Conservation (phyloP, 1,140 invertebrate genomes). For the Lordiphosa collinella region DNA sequence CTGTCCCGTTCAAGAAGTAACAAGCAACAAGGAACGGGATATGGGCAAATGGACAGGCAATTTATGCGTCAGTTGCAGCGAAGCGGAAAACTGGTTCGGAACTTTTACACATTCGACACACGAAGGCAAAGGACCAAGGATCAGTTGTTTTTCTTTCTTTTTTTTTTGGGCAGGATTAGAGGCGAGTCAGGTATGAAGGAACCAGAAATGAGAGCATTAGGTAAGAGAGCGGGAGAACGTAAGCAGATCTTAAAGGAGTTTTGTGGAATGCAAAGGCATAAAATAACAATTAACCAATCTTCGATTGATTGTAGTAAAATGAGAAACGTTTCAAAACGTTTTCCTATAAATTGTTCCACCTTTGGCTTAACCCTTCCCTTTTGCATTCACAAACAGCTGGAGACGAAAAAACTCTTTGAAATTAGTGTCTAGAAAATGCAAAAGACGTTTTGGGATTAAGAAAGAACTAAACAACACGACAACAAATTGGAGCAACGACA, state of each 20-base stretch:
- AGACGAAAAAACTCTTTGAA: constrained; percentile 17
- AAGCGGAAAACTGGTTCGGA: constrained; percentile 73
- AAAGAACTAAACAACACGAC: constrained; percentile 7
- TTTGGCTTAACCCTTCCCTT: constrained; percentile 2
- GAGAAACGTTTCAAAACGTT: no score
- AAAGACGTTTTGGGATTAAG: constrained; percentile 5
- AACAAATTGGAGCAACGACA: constrained; percentile 41
- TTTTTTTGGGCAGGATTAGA: constrained; percentile 10
- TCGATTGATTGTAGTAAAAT: not conserved
- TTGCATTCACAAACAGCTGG: constrained; percentile 3
- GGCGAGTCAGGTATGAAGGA: constrained; percentile 15
- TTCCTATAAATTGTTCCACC: no score
- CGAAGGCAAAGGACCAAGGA: constrained; percentile 15
- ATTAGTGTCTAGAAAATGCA: constrained; percentile 29
- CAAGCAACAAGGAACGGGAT: constrained; percentile 7
- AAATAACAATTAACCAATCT: not conserved
- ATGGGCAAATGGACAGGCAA: constrained; percentile 28
- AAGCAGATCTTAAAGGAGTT: not conserved
- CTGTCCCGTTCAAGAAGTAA: no score
- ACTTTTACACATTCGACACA: constrained; percentile 52
- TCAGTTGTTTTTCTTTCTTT: no score
- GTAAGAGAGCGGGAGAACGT: not conserved
- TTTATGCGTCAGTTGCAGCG: constrained; percentile 72
- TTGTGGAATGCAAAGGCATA: not conserved
- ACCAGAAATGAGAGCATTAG: constrained; percentile 11